A percentile compares a stretch with the other conserved stretches of the same genome.
Conservation (phyloP, 2,888 invertebrate species). For the Cephus runcator region DNA sequence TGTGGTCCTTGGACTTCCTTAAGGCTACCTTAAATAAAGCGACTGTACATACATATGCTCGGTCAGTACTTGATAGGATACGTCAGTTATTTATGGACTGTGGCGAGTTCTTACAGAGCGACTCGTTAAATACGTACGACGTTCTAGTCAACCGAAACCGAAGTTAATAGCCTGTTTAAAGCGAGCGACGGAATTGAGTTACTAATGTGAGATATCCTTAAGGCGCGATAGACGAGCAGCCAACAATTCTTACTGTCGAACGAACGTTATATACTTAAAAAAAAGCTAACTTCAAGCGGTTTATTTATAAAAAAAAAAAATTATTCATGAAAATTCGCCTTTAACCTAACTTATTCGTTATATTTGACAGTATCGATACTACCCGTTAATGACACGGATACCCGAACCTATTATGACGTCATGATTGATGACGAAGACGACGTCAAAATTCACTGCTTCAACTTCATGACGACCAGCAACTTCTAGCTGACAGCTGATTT, state of each 20-base stretch:
- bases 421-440: not conserved
- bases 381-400: not conserved
- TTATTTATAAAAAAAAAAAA: too few relatives aligned
- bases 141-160: conserved; percentile 18
- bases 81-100: conserved; percentile 16
- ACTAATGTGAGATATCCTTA: not conserved
- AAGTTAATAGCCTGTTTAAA: conserved; percentile 2
- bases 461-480: not conserved
- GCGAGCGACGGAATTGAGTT: not conserved
- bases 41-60: too few relatives aligned
- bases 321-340: not conserved
- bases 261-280: too few relatives aligned
- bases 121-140: conserved; percentile 15
- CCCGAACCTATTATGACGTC: not conserved
- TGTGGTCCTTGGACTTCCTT: too few relatives aligned
- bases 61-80: conserved; percentile 5
- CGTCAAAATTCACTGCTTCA: not conserved
- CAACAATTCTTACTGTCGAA: not conserved
- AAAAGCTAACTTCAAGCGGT: too few relatives aligned
- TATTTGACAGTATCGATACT: not conserved
- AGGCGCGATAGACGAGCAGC: not conserved
- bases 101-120: conserved; percentile 12
- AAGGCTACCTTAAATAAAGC: too few relatives aligned
- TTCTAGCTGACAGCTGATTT: not conserved
- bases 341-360: not conserved